Evolutionary conservation across 2,797 vertebrate genomes (phyloP), one percentile per base, ranked within the genome.

Genomic region (Sardinella longiceps): DNA sequence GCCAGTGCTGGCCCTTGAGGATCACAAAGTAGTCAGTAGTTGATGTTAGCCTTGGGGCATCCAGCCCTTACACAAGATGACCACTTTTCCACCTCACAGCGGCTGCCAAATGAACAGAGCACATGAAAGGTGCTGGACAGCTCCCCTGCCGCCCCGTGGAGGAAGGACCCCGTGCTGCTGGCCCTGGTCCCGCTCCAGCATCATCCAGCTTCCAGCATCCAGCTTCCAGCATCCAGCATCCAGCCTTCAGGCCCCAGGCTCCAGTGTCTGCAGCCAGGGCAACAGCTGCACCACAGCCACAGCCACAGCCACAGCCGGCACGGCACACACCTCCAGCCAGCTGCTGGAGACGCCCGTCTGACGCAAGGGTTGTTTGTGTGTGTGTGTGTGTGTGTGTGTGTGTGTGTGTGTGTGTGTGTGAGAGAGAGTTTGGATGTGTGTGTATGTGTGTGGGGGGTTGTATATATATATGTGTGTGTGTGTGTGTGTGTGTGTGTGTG

Each of bases 71-170:
- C 66, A 70, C 66, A 77, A 77, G 70, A 77, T 77, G 70, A 77
- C 33, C 70, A 77, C 37, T 77, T 77, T 77, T 37, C 70, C 33
- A 77, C 70, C 70, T 39, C 70, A 77, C 18, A n/a, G 70, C 1
- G 15, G 70, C 33, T 77, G 70, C 70, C 70, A 77, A 77, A 43
- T n/a, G 6, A 20, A 23, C 33, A 43, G 15, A 77, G 15, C 37
- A 43, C 20, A 77, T 77, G 70, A 77, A 74, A 74, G 70, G 70
- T 77, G 70, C 70, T 77, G 70, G 70, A 77, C 70, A 43, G 70
- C 37, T 77, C 18, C 37, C 70, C 33, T 15, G 33, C 30, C 5
- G 66, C 30, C 66, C 66, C 6, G 14, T 18, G 33, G 70, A 70
- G 63, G 14, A 10, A 30, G 3, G 15, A 30, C 63, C 25, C 28